These are phyloP conservation scores for Falcunculus frontatus DNA, from an alignment of 2,113 vertebrate species.

Conservation along the genomic window DNA sequence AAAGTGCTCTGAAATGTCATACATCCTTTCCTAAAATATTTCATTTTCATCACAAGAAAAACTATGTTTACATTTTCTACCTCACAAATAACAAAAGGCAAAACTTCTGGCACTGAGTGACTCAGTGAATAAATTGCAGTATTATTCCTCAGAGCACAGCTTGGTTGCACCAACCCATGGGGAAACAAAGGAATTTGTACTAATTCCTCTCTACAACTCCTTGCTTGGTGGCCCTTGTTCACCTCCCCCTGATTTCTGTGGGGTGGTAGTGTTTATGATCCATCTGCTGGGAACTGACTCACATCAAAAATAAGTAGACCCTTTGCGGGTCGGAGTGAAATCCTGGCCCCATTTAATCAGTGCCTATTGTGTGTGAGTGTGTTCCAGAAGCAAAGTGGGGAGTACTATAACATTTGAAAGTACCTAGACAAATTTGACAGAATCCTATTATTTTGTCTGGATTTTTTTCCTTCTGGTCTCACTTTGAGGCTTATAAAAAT, in stretches of 20 bases:
- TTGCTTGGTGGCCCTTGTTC: neutral
- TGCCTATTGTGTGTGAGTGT: neutral
- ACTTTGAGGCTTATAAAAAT: neutral
- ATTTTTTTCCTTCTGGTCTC: neutral
- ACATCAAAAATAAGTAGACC: neutral
- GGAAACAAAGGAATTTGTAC: neutral
- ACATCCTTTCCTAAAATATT: neutral
- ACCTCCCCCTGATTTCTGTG: neutral
- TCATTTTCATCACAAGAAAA: neutral
- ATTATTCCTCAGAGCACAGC: neutral
- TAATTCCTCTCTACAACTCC: neutral
- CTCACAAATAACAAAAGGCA: neutral
- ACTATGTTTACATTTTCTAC: neutral
- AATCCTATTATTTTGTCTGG: neutral
- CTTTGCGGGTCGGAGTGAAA: neutral
- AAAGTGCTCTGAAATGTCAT: neutral
- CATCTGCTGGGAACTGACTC: neutral
- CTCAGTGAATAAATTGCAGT: neutral
- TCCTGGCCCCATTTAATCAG: neutral
- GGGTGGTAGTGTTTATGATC: neutral
- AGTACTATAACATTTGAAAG: neutral
- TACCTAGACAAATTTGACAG: neutral
- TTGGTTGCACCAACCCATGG: neutral
- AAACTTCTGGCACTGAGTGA: neutral
- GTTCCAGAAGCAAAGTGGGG: neutral